Evolutionary conservation across 2,113 vertebrate genomes (phyloP).

Genomic region (Haemorhous mexicanus): DNA sequence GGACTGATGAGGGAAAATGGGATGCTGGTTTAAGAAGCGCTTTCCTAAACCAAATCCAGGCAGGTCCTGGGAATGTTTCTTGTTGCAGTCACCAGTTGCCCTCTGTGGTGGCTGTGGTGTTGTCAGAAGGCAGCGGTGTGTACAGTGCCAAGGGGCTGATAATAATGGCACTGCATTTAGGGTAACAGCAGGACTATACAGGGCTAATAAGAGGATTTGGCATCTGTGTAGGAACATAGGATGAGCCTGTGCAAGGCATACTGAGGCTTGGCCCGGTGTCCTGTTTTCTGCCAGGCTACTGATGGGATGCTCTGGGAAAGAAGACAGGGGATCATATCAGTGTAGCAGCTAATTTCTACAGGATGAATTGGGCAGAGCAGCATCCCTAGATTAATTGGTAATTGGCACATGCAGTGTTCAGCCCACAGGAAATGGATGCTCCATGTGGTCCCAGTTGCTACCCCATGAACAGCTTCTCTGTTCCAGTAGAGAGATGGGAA

Average conservation of each 20-base stretch:
- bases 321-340: not conserved
- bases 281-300: not conserved
- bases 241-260: not conserved
- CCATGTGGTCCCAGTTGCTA: rapidly evolving
- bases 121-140: not conserved
- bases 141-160: not conserved
- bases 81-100: not conserved
- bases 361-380: not conserved
- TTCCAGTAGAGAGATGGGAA: not conserved
- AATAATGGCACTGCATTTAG: not conserved
- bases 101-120: not conserved
- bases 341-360: not conserved
- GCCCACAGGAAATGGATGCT: not conserved
- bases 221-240: not conserved
- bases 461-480: rapidly evolving
- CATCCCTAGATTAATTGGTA: not conserved
- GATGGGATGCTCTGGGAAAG: not conserved
- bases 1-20: not conserved
- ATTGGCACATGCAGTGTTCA: rapidly evolving
- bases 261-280: not conserved
- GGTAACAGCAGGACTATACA: not conserved
- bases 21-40: not conserved
- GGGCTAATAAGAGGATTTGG: not conserved
- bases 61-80: not conserved
- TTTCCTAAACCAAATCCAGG: not conserved